A percentile compares a stretch with the other conserved stretches of the same genome.
Conservation (phyloP, 2,113 vertebrate genomes). For the Leucosticte australis region DNA sequence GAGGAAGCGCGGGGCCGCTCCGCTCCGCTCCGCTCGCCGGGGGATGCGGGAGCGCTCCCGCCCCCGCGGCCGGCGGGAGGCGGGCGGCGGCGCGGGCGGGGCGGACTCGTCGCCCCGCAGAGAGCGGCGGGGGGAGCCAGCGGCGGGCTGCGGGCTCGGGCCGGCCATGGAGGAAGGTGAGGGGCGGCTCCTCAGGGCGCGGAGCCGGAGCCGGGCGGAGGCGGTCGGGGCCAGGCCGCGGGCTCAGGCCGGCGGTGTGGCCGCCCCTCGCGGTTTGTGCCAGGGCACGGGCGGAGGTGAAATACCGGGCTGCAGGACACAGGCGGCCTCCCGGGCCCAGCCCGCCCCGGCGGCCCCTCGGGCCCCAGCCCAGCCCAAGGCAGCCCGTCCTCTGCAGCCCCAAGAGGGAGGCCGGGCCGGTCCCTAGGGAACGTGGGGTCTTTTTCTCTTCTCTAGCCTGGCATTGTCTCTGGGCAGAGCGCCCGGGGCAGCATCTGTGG, state of each 20-base stretch:
- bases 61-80: not conserved
- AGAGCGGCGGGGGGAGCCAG: not conserved
- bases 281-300: too few species aligned
- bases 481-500: not conserved
- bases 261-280: not conserved
- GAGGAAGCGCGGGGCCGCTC: constrained; percentile 17
- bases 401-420: not conserved
- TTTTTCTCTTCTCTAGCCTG: not conserved
- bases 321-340: not conserved
- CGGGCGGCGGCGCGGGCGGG: not conserved
- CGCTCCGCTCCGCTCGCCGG: not conserved
- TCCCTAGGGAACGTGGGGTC: not conserved
- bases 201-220: not conserved
- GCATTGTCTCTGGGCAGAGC: not conserved
- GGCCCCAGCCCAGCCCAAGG: not conserved
- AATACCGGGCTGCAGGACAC: not conserved
- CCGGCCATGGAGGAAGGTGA: constrained; percentile 49
- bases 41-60: not conserved
- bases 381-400: not conserved
- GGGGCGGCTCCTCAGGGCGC: not conserved
- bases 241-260: not conserved
- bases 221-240: not conserved
- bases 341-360: not conserved
- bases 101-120: not conserved
- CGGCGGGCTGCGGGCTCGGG: not conserved